Base-by-base conservation (phyloP, 2,113 vertebrate genomes). In the Tylochromis polylepis region DNA sequence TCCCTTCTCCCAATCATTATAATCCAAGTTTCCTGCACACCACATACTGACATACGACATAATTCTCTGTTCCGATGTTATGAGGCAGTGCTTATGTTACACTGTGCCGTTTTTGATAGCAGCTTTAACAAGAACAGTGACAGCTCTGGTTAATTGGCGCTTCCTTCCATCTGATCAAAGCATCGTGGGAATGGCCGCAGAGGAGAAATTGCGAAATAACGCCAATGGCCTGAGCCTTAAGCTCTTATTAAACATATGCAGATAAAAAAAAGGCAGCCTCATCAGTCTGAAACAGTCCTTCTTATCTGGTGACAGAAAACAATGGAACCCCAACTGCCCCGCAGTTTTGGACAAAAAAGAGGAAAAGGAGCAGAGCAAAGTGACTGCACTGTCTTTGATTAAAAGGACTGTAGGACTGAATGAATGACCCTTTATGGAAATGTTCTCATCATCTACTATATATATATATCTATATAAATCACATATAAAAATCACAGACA, bases 101-200 rank as follows among this genome's bases (percentile, higher is more conserved):
- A 55, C 41, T 43, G 60, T 53, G 80, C 57, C 62, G 49, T 20
- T 85, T 79, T 24, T 60, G 87, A 91, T 85, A 67, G 81, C 56
- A 65, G 43, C 58, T 38, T 83, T 8, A 85, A 86, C 65, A 9
- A 81, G 82, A 90, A 51, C 51, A 36, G 72, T 89, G 41, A 36
- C 31, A 12, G 65, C 75, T 70, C 24, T 60, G 59, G 62, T 89
- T 93, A 93, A 93, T 91, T 93, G 83, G 72, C 90, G 87, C 85
- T 49, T 51, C 65, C 27, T 59, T 92, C 91, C 88, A 92, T 94
- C 92, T 89, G 89, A 94, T 88, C 11, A 4, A 82, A 86, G 89
- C 84, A 79, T 57, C 82, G 78, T 91, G 88, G 82, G 93, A 93
- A 90, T 80, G n/a, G 78, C 79, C 81, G 82, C 16, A 51, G 43